Evolutionary conservation across 2,888 invertebrate genomes (phyloP).

Genomic region (Philopedon plagiatum): DNA sequence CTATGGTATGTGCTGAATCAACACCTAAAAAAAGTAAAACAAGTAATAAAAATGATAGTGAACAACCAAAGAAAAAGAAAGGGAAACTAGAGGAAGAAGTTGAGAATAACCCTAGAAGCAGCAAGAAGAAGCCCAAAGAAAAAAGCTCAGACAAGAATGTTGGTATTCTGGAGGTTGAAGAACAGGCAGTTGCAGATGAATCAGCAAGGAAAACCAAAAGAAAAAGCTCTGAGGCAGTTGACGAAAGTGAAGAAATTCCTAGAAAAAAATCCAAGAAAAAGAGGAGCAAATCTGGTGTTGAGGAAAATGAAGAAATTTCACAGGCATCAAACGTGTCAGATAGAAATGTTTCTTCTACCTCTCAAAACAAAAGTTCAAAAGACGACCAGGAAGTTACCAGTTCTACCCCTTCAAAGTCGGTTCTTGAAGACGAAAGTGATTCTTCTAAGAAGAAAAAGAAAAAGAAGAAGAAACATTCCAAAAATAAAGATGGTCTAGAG

Average conservation of each 20-base stretch:
- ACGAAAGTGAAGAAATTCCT: neutral
- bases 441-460: neutral
- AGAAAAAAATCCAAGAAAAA: conserved; percentile 14
- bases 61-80: conserved; percentile 10
- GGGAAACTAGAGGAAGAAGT: conserved; percentile 1
- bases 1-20: conserved; percentile 43
- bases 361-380: neutral
- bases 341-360: neutral
- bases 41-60: conserved; percentile 3
- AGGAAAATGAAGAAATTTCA: conserved; percentile 4
- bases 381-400: neutral
- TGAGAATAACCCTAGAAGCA: neutral
- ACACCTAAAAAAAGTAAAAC: conserved; percentile 19
- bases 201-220: neutral
- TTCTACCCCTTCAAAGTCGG: neutral
- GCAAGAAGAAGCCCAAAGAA: neutral
- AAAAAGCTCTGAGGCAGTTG: neutral
- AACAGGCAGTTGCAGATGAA: neutral
- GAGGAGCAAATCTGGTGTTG: conserved; percentile 22
- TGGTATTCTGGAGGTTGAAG: conserved; percentile 5
- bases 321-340: neutral
- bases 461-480: neutral
- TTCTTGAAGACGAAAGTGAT: neutral
- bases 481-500: neutral
- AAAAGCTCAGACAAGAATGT: conserved; percentile 2